A percentile compares a stretch with the other conserved stretches of the same genome.
These are phyloP conservation scores for Alsophila aescularia DNA, from an alignment of 2,888 invertebrate species.

Conservation along the genomic window DNA sequence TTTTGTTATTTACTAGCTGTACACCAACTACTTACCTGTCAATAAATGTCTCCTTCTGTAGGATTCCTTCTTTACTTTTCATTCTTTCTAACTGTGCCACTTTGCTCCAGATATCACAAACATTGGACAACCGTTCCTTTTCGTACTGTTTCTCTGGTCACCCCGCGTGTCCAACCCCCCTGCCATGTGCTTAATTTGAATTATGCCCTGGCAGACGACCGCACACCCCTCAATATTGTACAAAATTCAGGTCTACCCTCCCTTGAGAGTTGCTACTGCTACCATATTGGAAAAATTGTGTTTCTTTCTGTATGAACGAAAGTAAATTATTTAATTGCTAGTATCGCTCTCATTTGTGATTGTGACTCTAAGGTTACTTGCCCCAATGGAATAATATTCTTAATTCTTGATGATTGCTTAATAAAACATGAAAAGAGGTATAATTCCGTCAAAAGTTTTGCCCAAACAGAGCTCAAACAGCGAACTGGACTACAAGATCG, in stretches of 20 bases:
- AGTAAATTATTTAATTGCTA: constrained; percentile 38
- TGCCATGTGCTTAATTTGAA: constrained; percentile 80
- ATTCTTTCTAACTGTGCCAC: no score
- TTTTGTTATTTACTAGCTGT: no score
- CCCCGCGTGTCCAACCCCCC: constrained; percentile 56
- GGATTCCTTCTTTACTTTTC: no score
- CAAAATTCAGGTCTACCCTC: constrained; percentile 65
- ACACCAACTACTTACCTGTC: no score
- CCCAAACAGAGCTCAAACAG: no score
- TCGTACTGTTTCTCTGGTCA: constrained; percentile 22
- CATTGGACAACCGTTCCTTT: not conserved
- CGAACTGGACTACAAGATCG: no score
- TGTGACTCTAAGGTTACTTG: no score
- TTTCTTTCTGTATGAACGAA: constrained; percentile 51
- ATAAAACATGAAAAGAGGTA: no score
- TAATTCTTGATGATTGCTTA: no score
- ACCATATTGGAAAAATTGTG: constrained; percentile 51
- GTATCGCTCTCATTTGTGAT: not conserved
- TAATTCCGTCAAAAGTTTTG: no score
- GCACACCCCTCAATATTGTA: constrained; percentile 57
- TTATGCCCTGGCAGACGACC: constrained; percentile 69
- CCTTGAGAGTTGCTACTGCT: constrained; percentile 42
- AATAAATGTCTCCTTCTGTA: no score
- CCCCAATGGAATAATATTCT: not conserved
- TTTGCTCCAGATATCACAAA: not conserved